Evolutionary conservation across 2,113 vertebrate genomes (phyloP), one percentile per base, ranked within the genome.

Genomic region (Narcine bancroftii): DNA sequence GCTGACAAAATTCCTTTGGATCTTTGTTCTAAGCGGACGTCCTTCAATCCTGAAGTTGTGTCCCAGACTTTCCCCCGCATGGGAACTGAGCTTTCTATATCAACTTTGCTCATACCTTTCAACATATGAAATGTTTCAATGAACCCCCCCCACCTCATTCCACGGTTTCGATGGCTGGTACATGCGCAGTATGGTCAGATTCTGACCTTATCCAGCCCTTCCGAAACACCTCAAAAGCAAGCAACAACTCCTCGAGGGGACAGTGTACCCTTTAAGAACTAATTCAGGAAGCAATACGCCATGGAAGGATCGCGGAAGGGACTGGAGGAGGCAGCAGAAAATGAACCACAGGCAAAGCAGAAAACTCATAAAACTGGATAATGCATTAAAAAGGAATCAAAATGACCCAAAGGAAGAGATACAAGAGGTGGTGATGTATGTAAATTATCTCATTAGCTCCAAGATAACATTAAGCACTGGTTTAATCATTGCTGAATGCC

Each of bases 1-100:
- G 56, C 56, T 60, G 56, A 60, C 15, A 7, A n/a, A 93, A 93
- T 94, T 93, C 93, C 94, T 94, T 94, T 94, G 93, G n/a, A n/a
- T n/a, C n/a, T n/a, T n/a, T n/a, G n/a, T n/a, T n/a, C n/a, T n/a
- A n/a, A n/a, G n/a, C n/a, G n/a, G n/a, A n/a, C n/a, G n/a, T n/a
- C n/a, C n/a, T n/a, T n/a, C n/a, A n/a, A n/a, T n/a, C n/a, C n/a
- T n/a, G n/a, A n/a, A n/a, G n/a, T n/a, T n/a, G n/a, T n/a, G n/a
- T n/a, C n/a, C n/a, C n/a, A n/a, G n/a, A n/a, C n/a, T n/a, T n/a
- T n/a, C n/a, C n/a, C n/a, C n/a, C n/a, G n/a, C n/a, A n/a, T n/a
- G n/a, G n/a, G n/a, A n/a, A n/a, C n/a, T n/a, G n/a, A n/a, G n/a
- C n/a, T n/a, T n/a, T n/a, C n/a, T n/a, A n/a, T n/a, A n/a, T n/a